A percentile compares a stretch with the other conserved stretches of the same genome.
phyloP scores from a whole-genome alignment of 2,888 invertebrate species.

The Lithodes maja region DNA sequence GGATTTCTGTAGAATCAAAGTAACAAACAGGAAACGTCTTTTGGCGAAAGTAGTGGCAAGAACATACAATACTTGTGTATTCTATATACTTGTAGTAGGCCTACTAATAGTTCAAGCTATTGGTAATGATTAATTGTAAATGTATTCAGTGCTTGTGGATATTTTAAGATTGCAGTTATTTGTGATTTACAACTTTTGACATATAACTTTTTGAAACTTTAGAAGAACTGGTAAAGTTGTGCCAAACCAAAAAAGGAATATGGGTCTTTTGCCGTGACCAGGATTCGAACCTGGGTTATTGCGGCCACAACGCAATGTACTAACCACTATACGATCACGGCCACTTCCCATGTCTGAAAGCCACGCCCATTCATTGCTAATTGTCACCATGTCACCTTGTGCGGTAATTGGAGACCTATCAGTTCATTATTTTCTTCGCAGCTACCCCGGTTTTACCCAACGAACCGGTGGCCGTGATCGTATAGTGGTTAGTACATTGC shows the following conservation, averaged over 20 bases:
- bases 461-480: conserved; percentile 77
- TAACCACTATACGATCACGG: conserved; percentile 74
- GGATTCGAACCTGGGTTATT: conserved; percentile 74
- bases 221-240: neutral
- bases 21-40: no score
- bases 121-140: no score
- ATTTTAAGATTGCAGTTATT: neutral
- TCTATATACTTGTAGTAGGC: no score
- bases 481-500: conserved; percentile 85
- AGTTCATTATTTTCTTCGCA: no score
- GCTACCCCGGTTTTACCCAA: no score
- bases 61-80: no score
- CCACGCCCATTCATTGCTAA: no score
- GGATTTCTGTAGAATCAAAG: no score
- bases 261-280: conserved; percentile 73
- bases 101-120: no score
- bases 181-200: neutral
- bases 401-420: neutral
- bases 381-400: neutral
- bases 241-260: neutral
- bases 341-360: conserved; percentile 60
- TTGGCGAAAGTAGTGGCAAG: no score
- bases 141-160: neutral
- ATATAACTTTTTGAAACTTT: neutral
- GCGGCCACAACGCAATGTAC: conserved; percentile 74